Conservation (phyloP, 2,888 invertebrate species). For the Creontiades dilutus region DNA sequence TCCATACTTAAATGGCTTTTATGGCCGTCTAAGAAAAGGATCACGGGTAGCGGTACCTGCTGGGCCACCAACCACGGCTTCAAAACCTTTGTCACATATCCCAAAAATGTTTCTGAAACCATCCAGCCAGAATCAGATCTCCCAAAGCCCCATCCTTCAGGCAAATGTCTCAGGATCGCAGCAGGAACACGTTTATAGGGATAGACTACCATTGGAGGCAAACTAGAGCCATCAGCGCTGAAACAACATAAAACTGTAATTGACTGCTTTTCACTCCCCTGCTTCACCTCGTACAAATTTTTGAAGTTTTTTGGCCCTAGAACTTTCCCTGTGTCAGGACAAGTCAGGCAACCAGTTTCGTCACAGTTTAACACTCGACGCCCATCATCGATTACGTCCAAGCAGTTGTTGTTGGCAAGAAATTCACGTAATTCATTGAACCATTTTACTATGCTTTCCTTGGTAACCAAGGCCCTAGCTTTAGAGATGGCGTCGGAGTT, state of each 20-base stretch:
- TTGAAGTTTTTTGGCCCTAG: slow-evolving; percentile 45
- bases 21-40: slow-evolving; percentile 50
- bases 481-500: slow-evolving; percentile 50
- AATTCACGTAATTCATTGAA: slow-evolving; percentile 2
- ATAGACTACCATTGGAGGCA: slow-evolving; percentile 55
- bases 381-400: slow-evolving; percentile 21
- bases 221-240: slow-evolving; percentile 6
- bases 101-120: slow-evolving; percentile 42
- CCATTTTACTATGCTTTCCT: slow-evolving; percentile 6
- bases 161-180: slow-evolving; percentile 30
- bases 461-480: slow-evolving; percentile 10
- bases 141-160: slow-evolving; percentile 41
- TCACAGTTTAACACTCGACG: slow-evolving; percentile 24
- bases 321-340: slow-evolving; percentile 37
- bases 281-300: background rate
- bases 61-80: slow-evolving; percentile 6
- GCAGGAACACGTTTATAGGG: slow-evolving; percentile 30
- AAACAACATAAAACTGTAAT: slow-evolving; percentile 47
- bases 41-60: slow-evolving; percentile 1
- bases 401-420: background rate
- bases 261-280: slow-evolving; percentile 46
- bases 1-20: slow-evolving; percentile 52
- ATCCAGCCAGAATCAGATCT: slow-evolving; percentile 48
- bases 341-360: slow-evolving; percentile 52
- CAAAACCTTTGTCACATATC: slow-evolving; percentile 45